These are phyloP conservation scores for Acronicta aceris DNA, from an alignment of 2,888 invertebrate genomes.

Conservation along the genomic window DNA sequence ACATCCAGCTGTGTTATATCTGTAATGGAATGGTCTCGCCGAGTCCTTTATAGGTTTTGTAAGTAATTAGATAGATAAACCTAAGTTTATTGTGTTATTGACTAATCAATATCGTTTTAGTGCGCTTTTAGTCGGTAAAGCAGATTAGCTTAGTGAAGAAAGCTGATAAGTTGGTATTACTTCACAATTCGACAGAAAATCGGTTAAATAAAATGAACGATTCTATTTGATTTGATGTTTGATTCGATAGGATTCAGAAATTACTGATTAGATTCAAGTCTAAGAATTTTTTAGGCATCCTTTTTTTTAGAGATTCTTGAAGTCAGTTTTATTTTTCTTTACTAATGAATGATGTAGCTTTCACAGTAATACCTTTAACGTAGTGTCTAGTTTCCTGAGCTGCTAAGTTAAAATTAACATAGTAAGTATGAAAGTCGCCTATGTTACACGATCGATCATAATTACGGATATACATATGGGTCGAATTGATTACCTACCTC, in stretches of 20 bases:
- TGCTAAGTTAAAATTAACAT: no score
- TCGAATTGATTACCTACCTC: no score
- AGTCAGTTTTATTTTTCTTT: no score
- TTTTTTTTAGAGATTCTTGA: neutral
- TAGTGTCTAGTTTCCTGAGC: no score
- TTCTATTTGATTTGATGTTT: neutral
- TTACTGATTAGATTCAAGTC: neutral
- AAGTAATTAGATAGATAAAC: slow-evolving; percentile 41
- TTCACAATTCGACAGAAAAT: neutral
- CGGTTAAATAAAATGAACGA: neutral
- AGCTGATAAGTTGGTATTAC: slow-evolving; percentile 1
- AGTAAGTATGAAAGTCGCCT: no score
- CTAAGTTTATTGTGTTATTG: slow-evolving; percentile 11
- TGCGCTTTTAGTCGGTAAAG: slow-evolving; percentile 4
- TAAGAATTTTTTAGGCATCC: no score
- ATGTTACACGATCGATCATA: no score
- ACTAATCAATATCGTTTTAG: slow-evolving; percentile 9
- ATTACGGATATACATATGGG: no score
- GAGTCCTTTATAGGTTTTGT: slow-evolving; percentile 31
- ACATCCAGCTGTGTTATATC: slow-evolving; percentile 40
- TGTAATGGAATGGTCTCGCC: slow-evolving; percentile 33
- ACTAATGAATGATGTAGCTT: no score
- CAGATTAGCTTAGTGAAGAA: slow-evolving; percentile 6
- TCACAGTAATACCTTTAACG: no score
- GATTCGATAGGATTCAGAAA: no score